Base-by-base conservation (phyloP, 2,888 invertebrate genomes). In the Vanessa cardui region DNA sequence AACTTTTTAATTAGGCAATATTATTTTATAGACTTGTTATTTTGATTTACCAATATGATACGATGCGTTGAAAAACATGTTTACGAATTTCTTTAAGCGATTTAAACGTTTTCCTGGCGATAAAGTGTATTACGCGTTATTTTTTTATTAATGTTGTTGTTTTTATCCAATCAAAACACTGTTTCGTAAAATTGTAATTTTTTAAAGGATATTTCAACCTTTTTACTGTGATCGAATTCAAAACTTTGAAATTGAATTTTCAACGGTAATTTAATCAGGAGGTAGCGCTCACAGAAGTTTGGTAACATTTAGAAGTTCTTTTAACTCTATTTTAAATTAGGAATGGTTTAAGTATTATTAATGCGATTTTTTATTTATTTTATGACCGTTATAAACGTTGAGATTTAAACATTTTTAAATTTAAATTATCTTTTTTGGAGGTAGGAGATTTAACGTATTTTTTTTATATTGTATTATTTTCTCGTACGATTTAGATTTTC, bases 61-160 rank as follows among this genome's bases (percentile, higher is more conserved):
- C 62, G 47, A 65, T 61, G 63, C 52, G 54, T 71, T 61, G 71
- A 64, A 76, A 77, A 78, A 76, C 72, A 73, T 77, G 78, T 81
- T 77, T 76, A 78, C 80, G 72, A 76, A 64, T 80, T 77, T 83
- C 81, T 82, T 81, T 77, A 78, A 58, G 33, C 47, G 8, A 31
- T 56, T 54, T 59, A 50, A 21, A 77, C 77, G 73, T 78, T 83
- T 82, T 77, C 72, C 73, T 69, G 77, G 80, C 81, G 83, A 86
- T 83, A 80, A 73, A 77, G 79, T 69, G 58, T 77, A 83, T 76
- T 86, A 80, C 83, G 83, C 81, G 71, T 79, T 73, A 80, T 77
- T 80, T 78, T 78, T 67, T 79, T 77, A 50, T 71, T 64, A 68
- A 52, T 62, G 44, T 63, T 59, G 54, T 56, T 59, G 49, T 62